These are phyloP conservation scores for Diachasmimorpha longicaudata DNA, from an alignment of 1,140 invertebrate species.

Conservation along the genomic window DNA sequence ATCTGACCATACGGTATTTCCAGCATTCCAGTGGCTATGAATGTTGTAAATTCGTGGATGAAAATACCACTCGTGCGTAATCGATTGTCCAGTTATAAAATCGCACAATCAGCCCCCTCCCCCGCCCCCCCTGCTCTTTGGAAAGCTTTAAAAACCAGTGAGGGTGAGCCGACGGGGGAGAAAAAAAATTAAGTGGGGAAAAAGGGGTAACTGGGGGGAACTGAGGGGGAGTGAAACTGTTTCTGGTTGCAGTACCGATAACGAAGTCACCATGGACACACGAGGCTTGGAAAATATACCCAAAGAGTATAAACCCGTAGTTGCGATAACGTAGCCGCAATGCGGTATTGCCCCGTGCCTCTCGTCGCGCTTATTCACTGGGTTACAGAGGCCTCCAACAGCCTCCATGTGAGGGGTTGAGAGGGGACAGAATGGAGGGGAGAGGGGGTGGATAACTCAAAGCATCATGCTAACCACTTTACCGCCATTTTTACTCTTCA, in stretches of 20 bases:
- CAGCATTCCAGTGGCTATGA: no score
- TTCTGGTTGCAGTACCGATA: constrained; percentile 2
- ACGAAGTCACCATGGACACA: constrained; percentile 6
- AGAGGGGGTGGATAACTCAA: constrained; percentile 17
- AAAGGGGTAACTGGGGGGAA: no score
- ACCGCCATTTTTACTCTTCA: not conserved
- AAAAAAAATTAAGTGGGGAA: not conserved
- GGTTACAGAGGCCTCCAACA: constrained; percentile 26
- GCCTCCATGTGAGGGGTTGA: constrained; percentile 27
- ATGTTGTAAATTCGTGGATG: not conserved
- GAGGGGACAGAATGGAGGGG: no score
- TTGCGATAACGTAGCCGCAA: constrained; percentile 47
- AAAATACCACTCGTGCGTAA: not conserved
- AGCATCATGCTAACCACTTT: constrained; percentile 6
- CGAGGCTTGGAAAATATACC: constrained; percentile 4
- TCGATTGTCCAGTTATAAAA: constrained; percentile 7
- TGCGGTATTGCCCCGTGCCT: constrained; percentile 41
- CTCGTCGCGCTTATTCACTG: constrained; percentile 30
- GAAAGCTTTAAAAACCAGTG: not conserved
- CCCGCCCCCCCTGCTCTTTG: no score
- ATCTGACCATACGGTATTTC: no score
- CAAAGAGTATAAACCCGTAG: constrained; percentile 33
- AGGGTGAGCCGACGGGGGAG: not conserved
- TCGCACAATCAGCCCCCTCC: not conserved
- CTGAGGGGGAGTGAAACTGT: not conserved